These are phyloP conservation scores for Microplitis manilae DNA, from an alignment of 2,888 invertebrate species.

Conservation along the genomic window DNA sequence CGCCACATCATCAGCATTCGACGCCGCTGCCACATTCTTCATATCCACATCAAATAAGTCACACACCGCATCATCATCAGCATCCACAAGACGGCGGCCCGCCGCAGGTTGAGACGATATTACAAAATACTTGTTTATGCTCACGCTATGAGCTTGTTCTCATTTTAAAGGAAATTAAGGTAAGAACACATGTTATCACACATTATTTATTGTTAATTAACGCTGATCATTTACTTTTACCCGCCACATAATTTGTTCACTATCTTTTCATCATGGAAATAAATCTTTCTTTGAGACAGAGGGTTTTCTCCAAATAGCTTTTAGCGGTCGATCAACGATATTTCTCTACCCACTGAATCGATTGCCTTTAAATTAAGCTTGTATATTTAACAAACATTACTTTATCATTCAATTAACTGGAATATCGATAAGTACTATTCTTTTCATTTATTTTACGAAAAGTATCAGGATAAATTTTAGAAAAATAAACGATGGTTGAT, in stretches of 20 bases:
- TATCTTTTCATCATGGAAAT: constrained; percentile 3
- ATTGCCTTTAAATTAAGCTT: background rate
- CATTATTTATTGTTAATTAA: no score
- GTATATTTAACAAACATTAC: background rate
- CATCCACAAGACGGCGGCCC: constrained; percentile 78
- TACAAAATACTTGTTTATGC: constrained; percentile 90
- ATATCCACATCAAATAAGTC: constrained; percentile 65
- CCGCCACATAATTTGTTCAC: background rate
- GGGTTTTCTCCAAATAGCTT: background rate
- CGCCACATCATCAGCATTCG: constrained; percentile 69
- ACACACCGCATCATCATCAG: constrained; percentile 70
- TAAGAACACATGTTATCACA: constrained; percentile 45
- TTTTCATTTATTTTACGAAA: constrained; percentile 19
- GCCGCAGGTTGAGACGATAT: constrained; percentile 82
- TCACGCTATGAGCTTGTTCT: constrained; percentile 94
- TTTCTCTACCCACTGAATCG: background rate
- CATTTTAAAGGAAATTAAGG: constrained; percentile 91
- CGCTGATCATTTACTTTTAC: no score
- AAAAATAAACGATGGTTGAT: no score
- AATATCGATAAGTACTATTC: background rate
- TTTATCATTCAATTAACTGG: background rate
- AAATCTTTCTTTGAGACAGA: no score
- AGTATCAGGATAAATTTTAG: no score
- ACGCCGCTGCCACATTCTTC: constrained; percentile 65
- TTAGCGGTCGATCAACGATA: background rate